phyloP scores from a whole-genome alignment of 2,113 vertebrate species.

The Phainopepla nitens region DNA sequence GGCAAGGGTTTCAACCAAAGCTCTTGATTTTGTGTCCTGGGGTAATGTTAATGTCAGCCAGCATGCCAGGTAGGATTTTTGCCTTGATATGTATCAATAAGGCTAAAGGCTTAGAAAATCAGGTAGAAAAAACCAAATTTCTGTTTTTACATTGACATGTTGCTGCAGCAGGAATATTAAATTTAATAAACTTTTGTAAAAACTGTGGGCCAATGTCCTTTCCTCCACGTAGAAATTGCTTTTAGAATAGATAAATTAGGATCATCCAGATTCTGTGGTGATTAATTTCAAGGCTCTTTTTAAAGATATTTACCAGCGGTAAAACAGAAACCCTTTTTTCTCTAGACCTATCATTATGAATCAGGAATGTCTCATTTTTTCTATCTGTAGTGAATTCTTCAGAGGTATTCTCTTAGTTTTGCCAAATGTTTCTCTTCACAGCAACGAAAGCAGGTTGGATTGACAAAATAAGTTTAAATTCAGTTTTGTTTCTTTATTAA shows the following conservation, averaged over 20 bases:
- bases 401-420: background rate
- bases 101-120: background rate
- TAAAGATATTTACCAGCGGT: background rate
- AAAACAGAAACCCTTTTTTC: background rate
- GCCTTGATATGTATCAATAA: background rate
- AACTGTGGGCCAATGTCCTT: background rate
- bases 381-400: background rate
- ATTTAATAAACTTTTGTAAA: background rate
- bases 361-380: background rate
- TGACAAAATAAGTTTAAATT: background rate
- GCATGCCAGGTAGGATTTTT: background rate
- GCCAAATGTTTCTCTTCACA: background rate
- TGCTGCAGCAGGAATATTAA: background rate
- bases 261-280: background rate
- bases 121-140: background rate
- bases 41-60: background rate
- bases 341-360: background rate
- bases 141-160: fast-evolving
- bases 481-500: background rate
- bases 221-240: fast-evolving
- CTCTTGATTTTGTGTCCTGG: background rate
- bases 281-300: background rate
- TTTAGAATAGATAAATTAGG: background rate
- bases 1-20: background rate
- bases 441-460: background rate